These are phyloP conservation scores for Plagodis pulveraria DNA, from an alignment of 2,888 invertebrate genomes.

Conservation along the genomic window DNA sequence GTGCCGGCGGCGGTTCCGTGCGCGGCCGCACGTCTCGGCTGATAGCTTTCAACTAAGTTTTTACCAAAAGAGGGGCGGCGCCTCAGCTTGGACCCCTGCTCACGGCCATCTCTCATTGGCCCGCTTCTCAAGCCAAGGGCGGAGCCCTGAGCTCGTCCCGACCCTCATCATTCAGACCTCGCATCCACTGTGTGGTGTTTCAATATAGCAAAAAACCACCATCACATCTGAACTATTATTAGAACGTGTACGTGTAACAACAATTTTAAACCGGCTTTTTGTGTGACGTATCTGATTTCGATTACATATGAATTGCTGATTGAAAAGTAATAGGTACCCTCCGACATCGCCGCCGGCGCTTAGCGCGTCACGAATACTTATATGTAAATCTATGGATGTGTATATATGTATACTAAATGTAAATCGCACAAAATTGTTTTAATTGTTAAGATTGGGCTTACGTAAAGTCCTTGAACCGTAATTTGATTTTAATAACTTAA, in stretches of 20 bases:
- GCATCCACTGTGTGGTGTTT: constrained; percentile 47
- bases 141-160: constrained; percentile 31
- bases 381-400: not conserved
- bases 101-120: constrained; percentile 50
- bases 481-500: constrained; percentile 30
- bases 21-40: constrained; percentile 47
- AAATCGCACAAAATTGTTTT: constrained; percentile 8
- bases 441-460: constrained; percentile 11
- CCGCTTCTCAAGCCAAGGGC: not conserved
- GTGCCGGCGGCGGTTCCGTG: constrained; percentile 17
- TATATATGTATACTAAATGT: not conserved
- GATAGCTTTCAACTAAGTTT: constrained; percentile 59
- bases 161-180: constrained; percentile 33
- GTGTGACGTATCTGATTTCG: constrained; percentile 56
- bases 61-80: constrained; percentile 49
- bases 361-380: not conserved
- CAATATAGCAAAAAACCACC: constrained; percentile 42
- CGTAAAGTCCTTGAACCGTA: constrained; percentile 26
- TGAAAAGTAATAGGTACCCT: constrained; percentile 38
- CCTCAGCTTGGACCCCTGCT: constrained; percentile 36
- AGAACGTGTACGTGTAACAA: constrained; percentile 47
- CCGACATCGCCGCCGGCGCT: constrained; percentile 18
- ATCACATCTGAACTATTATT: constrained; percentile 55
- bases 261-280: constrained; percentile 47
- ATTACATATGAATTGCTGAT: constrained; percentile 47